These are phyloP conservation scores for Melipona bicolor DNA, from an alignment of 2,888 invertebrate genomes.

Conservation along the genomic window DNA sequence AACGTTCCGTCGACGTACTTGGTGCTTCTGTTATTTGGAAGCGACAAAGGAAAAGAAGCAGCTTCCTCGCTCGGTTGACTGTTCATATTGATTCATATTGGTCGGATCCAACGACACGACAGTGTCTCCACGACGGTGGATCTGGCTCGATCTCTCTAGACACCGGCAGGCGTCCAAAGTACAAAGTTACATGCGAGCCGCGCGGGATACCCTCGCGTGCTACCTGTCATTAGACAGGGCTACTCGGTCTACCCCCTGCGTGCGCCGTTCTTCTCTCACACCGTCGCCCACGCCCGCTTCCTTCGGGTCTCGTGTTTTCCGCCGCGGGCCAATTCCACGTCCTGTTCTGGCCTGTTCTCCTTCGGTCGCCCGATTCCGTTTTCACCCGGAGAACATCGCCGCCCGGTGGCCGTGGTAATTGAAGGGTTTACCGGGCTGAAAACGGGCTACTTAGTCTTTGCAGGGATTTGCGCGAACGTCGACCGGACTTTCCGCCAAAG, in stretches of 20 bases:
- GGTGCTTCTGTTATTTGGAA: too few relatives aligned
- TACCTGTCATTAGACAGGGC: slow-evolving; percentile 61
- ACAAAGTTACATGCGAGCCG: slow-evolving; percentile 59
- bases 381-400: slow-evolving; percentile 8
- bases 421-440: slow-evolving; percentile 31
- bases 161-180: slow-evolving; percentile 57
- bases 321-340: slow-evolving; percentile 42
- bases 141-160: slow-evolving; percentile 9
- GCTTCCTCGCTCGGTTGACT: too few relatives aligned
- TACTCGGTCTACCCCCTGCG: slow-evolving; percentile 39
- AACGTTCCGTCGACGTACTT: too few relatives aligned
- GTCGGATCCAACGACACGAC: slow-evolving; percentile 17
- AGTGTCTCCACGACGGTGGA: slow-evolving; percentile 53
- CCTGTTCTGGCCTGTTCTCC: slow-evolving; percentile 20
- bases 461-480: background rate
- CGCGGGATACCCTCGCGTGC: slow-evolving; percentile 69
- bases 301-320: slow-evolving; percentile 38
- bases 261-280: slow-evolving; percentile 35
- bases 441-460: slow-evolving; percentile 29
- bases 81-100: too few relatives aligned
- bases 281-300: slow-evolving; percentile 44
- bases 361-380: slow-evolving; percentile 14
- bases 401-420: slow-evolving; percentile 19
- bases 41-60: too few relatives aligned
- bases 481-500: too few relatives aligned